Evolutionary conservation across 2,113 vertebrate genomes (phyloP), one percentile per base, ranked within the genome.

Genomic region (Stegastes partitus): DNA sequence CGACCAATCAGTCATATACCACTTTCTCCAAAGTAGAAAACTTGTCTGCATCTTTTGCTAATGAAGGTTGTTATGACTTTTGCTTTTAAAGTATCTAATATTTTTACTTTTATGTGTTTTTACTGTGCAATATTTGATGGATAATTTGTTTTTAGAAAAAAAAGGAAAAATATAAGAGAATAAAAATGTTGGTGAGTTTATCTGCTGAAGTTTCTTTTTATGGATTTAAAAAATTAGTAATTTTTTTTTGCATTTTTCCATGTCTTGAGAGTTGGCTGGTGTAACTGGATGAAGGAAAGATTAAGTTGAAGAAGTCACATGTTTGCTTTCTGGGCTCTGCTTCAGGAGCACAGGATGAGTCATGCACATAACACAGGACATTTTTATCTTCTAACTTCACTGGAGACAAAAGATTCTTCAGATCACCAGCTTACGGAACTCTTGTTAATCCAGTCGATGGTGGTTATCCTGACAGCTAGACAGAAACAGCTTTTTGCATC

Each of bases 51-150:
- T 74, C 5, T 45, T 90, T 83, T 81, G 42, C 37, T 18, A 74
- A 66, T 74, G 64, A 71, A 50, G n/a, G 14, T 75, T 73, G 71
- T 31, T 18, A 70, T 57, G 51, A 69, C 31, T 73, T 57, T 39
- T 69, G 59, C 15, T 67, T 83, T 86, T 50, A 66, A 69, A 75
- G 51, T 56, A 5, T 66, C 23, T 57, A 10, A 76, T 77, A 53
- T 85, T 77, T 83, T 79, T 5, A 72, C 14, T 47, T 83, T 21
- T 82, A 49, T 77, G 47, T 87, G 65, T 87, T 89, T 93, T 82
- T 87, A 90, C 61, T 77, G 87, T 91, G 87, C 86, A 92, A 92
- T 92, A 92, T 82, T 79, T 88, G 68, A 74, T 81, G 53, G 44
- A 56, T 56, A 23, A 19, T 76, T 39, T 49, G 31, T 87, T 91